Evolutionary conservation across 2,113 vertebrate genomes (phyloP), one percentile per base, ranked within the genome.

Genomic region (Casuarius casuarius): DNA sequence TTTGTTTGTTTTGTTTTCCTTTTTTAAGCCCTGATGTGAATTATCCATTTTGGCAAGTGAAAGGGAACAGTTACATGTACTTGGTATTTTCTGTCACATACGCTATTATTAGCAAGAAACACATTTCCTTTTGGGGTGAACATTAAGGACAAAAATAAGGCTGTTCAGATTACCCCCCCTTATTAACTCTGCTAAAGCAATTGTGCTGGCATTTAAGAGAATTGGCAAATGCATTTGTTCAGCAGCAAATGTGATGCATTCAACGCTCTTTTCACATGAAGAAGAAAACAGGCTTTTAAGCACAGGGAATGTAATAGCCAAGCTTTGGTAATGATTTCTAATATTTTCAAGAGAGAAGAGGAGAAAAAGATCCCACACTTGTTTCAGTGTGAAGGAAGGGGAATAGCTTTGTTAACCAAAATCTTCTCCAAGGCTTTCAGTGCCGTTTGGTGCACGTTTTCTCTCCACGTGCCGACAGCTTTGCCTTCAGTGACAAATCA

Each of bases 41-140:
- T 94, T 75, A 89, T 92, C 94, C 74, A 4, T 94, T 95, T 97
- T 97, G 97, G 97, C 95, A 97, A 94, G 92, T 87, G 92, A 96
- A 96, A 87, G 93, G 92, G 96, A 98, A 96, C 95, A 96, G 97
- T 98, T 96, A 97, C 96, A 71, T 58, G 96, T 73, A 83, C 95
- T 94, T 78, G 84, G 92, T 97, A 84, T 96, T 97, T 98, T 97
- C 88, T 96, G 94, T 97, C 92, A 97, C 96, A 81, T 76, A 78
- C 82, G 93, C 96, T 98, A 94, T 97, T 98, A 97, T 98, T 98
- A 98, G 94, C 73, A 97, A 97, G 94, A 96, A 97, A 97, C 92
- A 96, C 91, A 93, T 97, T 98, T 98, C 97, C 97, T 98, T 98
- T 97, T 87, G 97, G 97, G 97, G 96, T 98, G 97, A 98, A 93